Percentiles rank a stretch among this genome's conserved stretches.
Conservation (phyloP, 2,888 invertebrate species). For the Julus scandinavius region DNA sequence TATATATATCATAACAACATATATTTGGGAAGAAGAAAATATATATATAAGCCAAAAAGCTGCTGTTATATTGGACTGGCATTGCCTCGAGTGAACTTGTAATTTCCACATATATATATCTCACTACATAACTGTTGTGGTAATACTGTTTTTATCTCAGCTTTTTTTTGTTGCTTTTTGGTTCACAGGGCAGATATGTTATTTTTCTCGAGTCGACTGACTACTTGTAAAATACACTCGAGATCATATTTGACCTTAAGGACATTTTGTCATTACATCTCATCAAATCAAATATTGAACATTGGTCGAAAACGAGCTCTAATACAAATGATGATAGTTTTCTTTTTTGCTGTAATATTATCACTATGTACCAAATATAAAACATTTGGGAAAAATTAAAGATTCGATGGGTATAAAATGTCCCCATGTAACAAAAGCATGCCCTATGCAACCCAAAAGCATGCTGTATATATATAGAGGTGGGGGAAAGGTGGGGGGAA, state of each 20-base stretch:
- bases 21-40: neutral
- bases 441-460: too few relatives aligned
- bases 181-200: constrained; percentile 45
- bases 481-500: too few relatives aligned
- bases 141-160: constrained; percentile 40
- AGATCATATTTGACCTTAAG: constrained; percentile 34
- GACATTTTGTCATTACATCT: constrained; percentile 39
- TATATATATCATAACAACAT: constrained; percentile 17
- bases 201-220: constrained; percentile 15
- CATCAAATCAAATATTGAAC: constrained; percentile 22
- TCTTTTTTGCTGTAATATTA: neutral
- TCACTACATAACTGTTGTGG: neutral
- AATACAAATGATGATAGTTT: neutral
- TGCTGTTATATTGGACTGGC: constrained; percentile 40
- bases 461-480: too few relatives aligned
- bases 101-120: neutral
- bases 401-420: too few relatives aligned
- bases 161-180: constrained; percentile 12
- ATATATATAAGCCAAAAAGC: constrained; percentile 34
- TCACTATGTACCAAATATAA: too few relatives aligned
- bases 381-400: too few relatives aligned
- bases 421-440: too few relatives aligned
- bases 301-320: neutral
- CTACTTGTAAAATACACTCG: constrained; percentile 31
- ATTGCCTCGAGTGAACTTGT: constrained; percentile 43